phyloP scores from a whole-genome alignment of 2,888 invertebrate genomes.

The Eubasilissa splendida region DNA sequence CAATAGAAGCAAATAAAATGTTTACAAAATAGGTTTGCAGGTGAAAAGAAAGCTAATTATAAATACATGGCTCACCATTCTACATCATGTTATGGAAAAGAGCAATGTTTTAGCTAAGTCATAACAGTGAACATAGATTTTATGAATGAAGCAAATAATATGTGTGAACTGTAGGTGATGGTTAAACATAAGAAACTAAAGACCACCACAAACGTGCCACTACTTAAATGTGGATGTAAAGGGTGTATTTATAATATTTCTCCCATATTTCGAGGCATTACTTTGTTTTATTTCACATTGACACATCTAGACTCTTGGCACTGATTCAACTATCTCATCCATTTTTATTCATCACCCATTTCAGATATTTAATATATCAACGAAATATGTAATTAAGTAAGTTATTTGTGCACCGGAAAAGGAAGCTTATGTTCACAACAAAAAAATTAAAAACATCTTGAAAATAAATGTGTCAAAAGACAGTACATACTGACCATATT shows the following conservation, averaged over 20 bases:
- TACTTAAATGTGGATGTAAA: not conserved
- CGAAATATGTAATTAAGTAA: no score
- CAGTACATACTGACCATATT: no score
- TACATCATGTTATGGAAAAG: not conserved
- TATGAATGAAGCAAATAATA: constrained; percentile 14
- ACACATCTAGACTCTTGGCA: no score
- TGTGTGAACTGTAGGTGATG: not conserved
- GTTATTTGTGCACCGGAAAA: no score
- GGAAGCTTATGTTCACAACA: no score
- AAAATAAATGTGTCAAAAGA: no score
- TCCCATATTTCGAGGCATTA: constrained; percentile 45
- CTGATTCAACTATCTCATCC: no score
- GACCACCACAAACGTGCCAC: not conserved
- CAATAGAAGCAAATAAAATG: not conserved
- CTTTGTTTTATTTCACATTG: not conserved
- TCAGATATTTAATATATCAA: no score
- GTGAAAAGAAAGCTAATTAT: not conserved
- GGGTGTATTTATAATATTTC: constrained; percentile 1
- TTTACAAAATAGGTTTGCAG: not conserved
- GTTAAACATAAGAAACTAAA: not conserved
- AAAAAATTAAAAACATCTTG: no score
- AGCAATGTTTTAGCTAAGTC: not conserved
- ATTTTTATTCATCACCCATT: no score
- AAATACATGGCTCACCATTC: no score
- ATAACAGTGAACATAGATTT: not conserved